A percentile compares a stretch with the other conserved stretches of the same genome.
Conservation (phyloP, 2,113 vertebrate species). For the Periophthalmus modestus region DNA sequence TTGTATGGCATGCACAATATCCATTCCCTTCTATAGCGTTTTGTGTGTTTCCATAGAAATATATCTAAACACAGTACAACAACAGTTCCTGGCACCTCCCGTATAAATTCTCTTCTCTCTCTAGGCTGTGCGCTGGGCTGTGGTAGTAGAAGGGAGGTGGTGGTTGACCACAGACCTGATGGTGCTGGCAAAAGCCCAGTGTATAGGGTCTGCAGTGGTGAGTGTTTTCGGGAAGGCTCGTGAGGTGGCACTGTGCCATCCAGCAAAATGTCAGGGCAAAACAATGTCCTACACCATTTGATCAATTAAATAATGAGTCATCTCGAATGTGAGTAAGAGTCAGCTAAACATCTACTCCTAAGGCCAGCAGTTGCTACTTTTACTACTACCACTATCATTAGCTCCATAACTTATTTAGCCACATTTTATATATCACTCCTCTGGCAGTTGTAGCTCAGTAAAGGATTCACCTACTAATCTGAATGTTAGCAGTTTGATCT, state of each 20-base stretch:
- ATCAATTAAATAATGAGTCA: background rate
- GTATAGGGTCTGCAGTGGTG: constrained; percentile 50
- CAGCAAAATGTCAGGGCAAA: constrained; percentile 58
- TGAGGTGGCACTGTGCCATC: constrained; percentile 62
- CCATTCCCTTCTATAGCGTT: constrained; percentile 51
- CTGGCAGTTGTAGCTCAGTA: background rate
- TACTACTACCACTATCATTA: background rate
- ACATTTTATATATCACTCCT: background rate
- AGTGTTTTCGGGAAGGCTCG: constrained; percentile 71
- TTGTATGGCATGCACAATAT: constrained; percentile 47
- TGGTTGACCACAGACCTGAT: constrained; percentile 56
- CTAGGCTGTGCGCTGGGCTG: constrained; percentile 45
- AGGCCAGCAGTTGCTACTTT: background rate
- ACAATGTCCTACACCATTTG: constrained; percentile 24
- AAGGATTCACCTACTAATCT: background rate
- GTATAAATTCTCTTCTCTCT: constrained; percentile 64
- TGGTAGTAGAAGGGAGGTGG: constrained; percentile 24
- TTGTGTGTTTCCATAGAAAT: constrained; percentile 67
- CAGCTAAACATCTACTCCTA: background rate
- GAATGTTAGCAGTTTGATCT: background rate
- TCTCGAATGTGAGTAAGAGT: background rate
- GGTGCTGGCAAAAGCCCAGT: constrained; percentile 57
- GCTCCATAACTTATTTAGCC: background rate
- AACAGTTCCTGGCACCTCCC: constrained; percentile 70
- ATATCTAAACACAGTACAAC: constrained; percentile 62